Evolutionary conservation across 2,888 invertebrate genomes (phyloP), one percentile per base, ranked within the genome.

Genomic region (Melipona bicolor): DNA sequence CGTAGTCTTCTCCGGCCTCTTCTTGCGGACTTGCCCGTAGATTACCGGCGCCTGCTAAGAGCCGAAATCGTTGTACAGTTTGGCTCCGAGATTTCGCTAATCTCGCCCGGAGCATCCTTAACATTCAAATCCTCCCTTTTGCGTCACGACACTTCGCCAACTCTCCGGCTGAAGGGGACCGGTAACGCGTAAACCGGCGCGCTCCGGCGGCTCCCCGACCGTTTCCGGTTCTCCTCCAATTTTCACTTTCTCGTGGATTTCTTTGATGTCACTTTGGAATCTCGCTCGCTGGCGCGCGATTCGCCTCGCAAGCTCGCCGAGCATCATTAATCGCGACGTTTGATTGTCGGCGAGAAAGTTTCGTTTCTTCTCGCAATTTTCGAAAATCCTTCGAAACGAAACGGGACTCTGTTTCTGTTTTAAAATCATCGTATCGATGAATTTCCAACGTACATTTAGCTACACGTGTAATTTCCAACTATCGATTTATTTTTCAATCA

Each of bases 31-130:
- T 65, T 64, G 77, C 62, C 72, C 75, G 83, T 81, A 86, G 88
- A 88, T 88, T 88, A 87, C 81, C 70, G 77, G 32, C 80, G 76
- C 82, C 79, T 79, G 81, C 81, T 73, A 80, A 85, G 86, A 79
- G 75, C 81, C 77, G 82, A 79, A 84, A 83, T 86, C 88, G 81
- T 86, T 81, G 84, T 84, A 83, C 86, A 79, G 73, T 88, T 88
- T 88, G 86, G 84, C 88, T 77, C 82, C 79, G 50, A 83, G 84
- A 86, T 88, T 86, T 86, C 84, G 52, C 81, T 88, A 86, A 88
- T 86, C 88, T 82, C 77, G 56, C 56, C 56, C 61, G 24, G 75
- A 78, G 76, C 79, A 77, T 81, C 52, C 62, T 79, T 81, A 75
- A 79, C 70, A 75, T 77, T 79, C 83, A 73, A 81, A 83, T 81